A percentile compares a stretch with the other conserved stretches of the same genome.
These are phyloP conservation scores for Eristalis pertinax DNA, from an alignment of 2,888 invertebrate species.

Conservation along the genomic window DNA sequence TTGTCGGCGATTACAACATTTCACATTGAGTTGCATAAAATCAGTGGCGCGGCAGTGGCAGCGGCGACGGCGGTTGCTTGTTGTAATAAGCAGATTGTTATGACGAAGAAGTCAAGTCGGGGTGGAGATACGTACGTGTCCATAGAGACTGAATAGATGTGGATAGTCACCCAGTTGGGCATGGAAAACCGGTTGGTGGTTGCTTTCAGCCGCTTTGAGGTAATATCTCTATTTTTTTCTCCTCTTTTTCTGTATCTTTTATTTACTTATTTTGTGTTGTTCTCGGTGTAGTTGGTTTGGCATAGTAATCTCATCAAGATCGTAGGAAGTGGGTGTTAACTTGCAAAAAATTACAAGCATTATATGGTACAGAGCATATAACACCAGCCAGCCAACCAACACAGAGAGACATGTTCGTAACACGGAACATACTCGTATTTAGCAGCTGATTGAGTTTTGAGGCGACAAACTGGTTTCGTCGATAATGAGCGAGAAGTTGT, in stretches of 20 bases:
- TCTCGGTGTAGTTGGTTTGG: slow-evolving; percentile 44
- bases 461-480: slow-evolving; percentile 49
- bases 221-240: slow-evolving; percentile 26
- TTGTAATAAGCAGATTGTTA: slow-evolving; percentile 27
- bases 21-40: slow-evolving; percentile 63
- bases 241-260: background rate
- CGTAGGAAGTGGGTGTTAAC: slow-evolving; percentile 72
- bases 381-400: slow-evolving; percentile 30
- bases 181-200: slow-evolving; percentile 43
- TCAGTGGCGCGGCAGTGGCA: slow-evolving; percentile 24
- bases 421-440: slow-evolving; percentile 49
- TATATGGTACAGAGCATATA: slow-evolving; percentile 52
- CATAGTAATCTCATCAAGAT: slow-evolving; percentile 64
- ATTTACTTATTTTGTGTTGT: slow-evolving; percentile 10
- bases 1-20: slow-evolving; percentile 55
- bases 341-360: slow-evolving; percentile 66
- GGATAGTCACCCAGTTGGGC: slow-evolving; percentile 4
- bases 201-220: slow-evolving; percentile 19
- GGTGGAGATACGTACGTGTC: background rate
- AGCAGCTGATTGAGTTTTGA: slow-evolving; percentile 64
- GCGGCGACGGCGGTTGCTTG: background rate
- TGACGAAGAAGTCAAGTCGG: slow-evolving; percentile 44
- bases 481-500: background rate
- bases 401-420: slow-evolving; percentile 30
- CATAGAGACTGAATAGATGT: slow-evolving; percentile 3